Conservation (phyloP, 2,888 invertebrate genomes). For the Eristalis arbustorum region DNA sequence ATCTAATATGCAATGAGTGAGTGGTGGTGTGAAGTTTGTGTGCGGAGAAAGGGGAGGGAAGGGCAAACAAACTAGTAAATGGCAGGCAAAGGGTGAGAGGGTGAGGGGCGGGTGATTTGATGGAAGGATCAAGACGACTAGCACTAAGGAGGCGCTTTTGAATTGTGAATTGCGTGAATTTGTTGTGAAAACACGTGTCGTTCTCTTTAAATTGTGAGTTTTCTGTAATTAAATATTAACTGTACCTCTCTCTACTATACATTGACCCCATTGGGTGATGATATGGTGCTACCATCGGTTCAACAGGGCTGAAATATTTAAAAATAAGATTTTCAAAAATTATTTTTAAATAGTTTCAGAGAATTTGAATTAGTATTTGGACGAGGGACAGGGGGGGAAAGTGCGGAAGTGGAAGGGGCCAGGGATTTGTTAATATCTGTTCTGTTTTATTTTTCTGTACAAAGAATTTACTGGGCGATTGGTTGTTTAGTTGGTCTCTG, state of each 20-base stretch:
- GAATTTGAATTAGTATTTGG: slow-evolving; percentile 50
- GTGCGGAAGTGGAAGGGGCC: slow-evolving; percentile 28
- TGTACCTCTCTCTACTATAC: slow-evolving; percentile 81
- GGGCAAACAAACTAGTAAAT: slow-evolving; percentile 3
- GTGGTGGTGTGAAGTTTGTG: slow-evolving; percentile 24
- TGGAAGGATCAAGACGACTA: slow-evolving; percentile 45
- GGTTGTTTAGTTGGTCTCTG: no score
- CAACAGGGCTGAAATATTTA: slow-evolving; percentile 80
- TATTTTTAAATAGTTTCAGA: slow-evolving; percentile 70
- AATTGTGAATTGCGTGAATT: slow-evolving; percentile 34
- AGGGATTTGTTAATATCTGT: slow-evolving; percentile 15
- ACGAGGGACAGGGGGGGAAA: no score
- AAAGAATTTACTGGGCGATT: slow-evolving; percentile 13
- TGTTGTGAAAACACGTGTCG: slow-evolving; percentile 18
- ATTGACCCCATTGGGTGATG: slow-evolving; percentile 81
- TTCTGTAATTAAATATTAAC: slow-evolving; percentile 72
- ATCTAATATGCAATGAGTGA: background rate
- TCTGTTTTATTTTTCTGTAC: slow-evolving; percentile 18
- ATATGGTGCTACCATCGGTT: slow-evolving; percentile 81
- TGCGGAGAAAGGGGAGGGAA: slow-evolving; percentile 20
- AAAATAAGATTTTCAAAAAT: slow-evolving; percentile 73
- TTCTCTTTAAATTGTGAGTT: slow-evolving; percentile 11
- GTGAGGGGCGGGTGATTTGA: background rate
- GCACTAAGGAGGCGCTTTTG: slow-evolving; percentile 39
- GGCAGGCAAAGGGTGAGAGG: slow-evolving; percentile 14